Conservation (phyloP, 1,140 invertebrate species). For the Zaprionus tsacasi region DNA sequence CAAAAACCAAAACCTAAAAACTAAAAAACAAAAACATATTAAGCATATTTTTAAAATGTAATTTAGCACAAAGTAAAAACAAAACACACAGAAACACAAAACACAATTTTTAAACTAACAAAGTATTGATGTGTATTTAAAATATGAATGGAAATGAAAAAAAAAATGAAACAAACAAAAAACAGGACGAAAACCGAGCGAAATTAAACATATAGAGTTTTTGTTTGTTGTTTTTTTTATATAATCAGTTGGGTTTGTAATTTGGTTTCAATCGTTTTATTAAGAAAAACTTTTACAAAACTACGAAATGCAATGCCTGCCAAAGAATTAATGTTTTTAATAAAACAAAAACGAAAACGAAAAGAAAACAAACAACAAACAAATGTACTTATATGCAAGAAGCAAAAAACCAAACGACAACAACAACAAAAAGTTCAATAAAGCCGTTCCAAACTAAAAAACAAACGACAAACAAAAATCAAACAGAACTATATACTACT, state of each 20-base stretch:
- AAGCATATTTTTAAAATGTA: slow-evolving; percentile 83
- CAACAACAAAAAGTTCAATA: slow-evolving; percentile 82
- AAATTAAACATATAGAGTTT: slow-evolving; percentile 37
- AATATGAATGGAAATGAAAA: slow-evolving; percentile 57
- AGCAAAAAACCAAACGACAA: slow-evolving; percentile 60
- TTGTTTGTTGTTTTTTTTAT: slow-evolving; percentile 25
- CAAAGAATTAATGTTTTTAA: slow-evolving; percentile 82
- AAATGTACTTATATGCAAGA: slow-evolving; percentile 74
- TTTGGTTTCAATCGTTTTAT: slow-evolving; percentile 61
- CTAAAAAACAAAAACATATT: slow-evolving; percentile 58
- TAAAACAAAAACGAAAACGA: slow-evolving; percentile 56
- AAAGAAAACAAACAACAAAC: slow-evolving; percentile 52
- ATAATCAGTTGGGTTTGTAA: slow-evolving; percentile 39
- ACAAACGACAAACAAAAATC: slow-evolving; percentile 54
- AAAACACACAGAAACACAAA: slow-evolving; percentile 45
- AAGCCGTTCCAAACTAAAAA: slow-evolving; percentile 81
- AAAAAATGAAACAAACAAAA: slow-evolving; percentile 38
- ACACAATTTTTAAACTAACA: slow-evolving; percentile 79
- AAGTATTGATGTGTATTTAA: slow-evolving; percentile 82
- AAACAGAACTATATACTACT: slow-evolving; percentile 60
- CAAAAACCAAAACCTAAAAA: slow-evolving; percentile 34
- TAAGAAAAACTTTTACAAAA: slow-evolving; percentile 78
- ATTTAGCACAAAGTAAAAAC: slow-evolving; percentile 77
- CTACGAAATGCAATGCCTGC: slow-evolving; percentile 84
- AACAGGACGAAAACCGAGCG: slow-evolving; percentile 47